Evolutionary conservation across 1,140 invertebrate species (phyloP), one percentile per base, ranked within the genome.

Genomic region (Pseudomyrmex sp.): DNA sequence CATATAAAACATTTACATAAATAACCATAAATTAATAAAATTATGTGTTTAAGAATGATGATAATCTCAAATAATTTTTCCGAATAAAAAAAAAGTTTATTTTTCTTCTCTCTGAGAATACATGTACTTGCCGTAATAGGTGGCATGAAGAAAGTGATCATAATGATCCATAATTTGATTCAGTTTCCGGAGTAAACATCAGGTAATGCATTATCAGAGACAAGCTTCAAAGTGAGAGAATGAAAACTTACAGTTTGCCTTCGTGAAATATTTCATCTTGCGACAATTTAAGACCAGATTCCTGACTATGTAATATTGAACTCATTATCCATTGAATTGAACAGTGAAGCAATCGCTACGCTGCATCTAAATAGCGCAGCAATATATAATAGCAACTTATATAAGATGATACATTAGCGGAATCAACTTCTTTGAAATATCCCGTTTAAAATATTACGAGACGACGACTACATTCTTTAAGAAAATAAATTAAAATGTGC

Each of bases 161-260:
- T 63, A 76, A 63, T 50, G 15, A 35, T 35, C 7, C 0, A 44
- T 48, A 18, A 54, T 77, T 77, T 18, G 26, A 2, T 56, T 68
- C 26, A 68, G 68, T 63, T 63, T 75, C 9, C 20, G 58, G 23
- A 48, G 20, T 23, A 54, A 76, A 68, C 61, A 66, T 35, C 35
- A 35, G 13, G 15, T 7, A 8, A 76, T 76, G 54, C 5, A 63
- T 68, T 76, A 77, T 56, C 26, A 26, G 15, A 44, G 74, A 15
- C 26, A 54, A n/a, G n/a, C 8, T 54, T 65, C 18, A 76, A 65
- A 66, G 44, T 52, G 12, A 15, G 23, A 65, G 48, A 65, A 65
- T 44, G 26, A 50, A 52, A 76, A 61, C n/a, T 63, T 63, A 35
- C 10, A 65, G 12, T 76, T 35, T 1, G 23, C 7, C 1, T 56